Evolutionary conservation across 30 jellyfish, hydroid and myxozoan species (phyloP).

Genomic region (Clytia hemisphaerica): DNA sequence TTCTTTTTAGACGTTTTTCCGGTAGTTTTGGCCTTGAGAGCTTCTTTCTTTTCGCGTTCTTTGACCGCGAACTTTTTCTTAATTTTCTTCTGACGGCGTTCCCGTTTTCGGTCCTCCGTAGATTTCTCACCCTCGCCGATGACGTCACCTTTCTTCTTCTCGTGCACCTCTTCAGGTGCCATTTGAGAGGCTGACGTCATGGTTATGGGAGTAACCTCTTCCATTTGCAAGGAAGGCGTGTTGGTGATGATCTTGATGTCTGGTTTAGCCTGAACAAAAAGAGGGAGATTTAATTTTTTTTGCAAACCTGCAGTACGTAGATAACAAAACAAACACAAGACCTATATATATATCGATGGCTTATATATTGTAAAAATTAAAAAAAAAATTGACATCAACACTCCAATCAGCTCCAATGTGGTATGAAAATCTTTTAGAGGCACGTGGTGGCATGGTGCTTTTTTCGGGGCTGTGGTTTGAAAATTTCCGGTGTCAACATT

Average conservation of each 20-base stretch:
- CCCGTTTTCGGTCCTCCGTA: constrained; percentile 27
- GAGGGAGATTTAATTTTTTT: too few species aligned
- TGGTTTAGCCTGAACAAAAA: constrained; percentile 67
- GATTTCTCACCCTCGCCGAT: constrained; percentile 50
- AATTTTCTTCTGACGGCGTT: constrained; percentile 41
- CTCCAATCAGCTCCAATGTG: too few species aligned
- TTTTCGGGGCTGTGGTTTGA: too few species aligned
- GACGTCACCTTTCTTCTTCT: constrained; percentile 17
- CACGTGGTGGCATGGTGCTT: too few species aligned
- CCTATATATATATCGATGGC: too few species aligned
- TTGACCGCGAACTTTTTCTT: constrained; percentile 34
- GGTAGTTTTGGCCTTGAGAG: constrained; percentile 13
- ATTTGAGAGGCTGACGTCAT: constrained; percentile 49
- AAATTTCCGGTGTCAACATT: too few species aligned
- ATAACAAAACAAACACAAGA: too few species aligned
- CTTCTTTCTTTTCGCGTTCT: constrained; percentile 18
- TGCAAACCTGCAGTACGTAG: too few species aligned
- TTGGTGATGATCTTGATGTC: constrained; percentile 71
- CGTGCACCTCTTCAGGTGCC: constrained; percentile 45
- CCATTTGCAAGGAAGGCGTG: constrained; percentile 79
- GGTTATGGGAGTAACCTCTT: constrained; percentile 79
- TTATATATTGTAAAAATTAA: too few species aligned
- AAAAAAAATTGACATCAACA: too few species aligned
- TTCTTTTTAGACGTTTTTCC: constrained; percentile 27
- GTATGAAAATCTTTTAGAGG: too few species aligned